Percentiles rank a stretch among this genome's conserved stretches.
Evolutionary conservation across 2,797 vertebrate species (phyloP).

Genomic region (Muscicapa striata): DNA sequence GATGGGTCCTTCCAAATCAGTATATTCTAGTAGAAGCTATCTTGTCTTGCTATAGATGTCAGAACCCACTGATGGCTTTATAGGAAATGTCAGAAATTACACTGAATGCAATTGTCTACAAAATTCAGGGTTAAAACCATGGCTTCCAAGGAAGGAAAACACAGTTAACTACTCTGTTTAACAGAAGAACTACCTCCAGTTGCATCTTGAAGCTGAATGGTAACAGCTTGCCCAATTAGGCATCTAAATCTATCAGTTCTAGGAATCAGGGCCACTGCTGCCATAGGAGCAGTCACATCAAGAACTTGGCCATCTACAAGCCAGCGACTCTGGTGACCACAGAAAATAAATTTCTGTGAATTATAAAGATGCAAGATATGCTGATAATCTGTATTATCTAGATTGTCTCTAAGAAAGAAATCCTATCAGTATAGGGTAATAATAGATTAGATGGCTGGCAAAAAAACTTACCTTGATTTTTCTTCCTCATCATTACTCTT

Average conservation of each 20-base stretch:
- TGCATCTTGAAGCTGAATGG: background rate
- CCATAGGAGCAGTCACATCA: background rate
- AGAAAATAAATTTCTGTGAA: background rate
- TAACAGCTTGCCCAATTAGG: background rate
- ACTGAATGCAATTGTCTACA: background rate
- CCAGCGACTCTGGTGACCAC: background rate
- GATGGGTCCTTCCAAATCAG: background rate
- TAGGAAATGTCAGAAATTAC: background rate
- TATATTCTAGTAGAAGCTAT: background rate
- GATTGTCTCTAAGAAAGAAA: background rate
- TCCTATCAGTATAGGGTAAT: background rate
- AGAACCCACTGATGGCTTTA: background rate
- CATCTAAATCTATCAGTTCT: background rate
- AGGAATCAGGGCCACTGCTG: background rate
- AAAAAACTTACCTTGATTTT: background rate
- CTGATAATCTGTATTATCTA: background rate
- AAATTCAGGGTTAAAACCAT: background rate
- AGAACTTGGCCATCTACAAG: background rate
- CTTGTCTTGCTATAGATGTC: background rate
- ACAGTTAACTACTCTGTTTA: accelerated
- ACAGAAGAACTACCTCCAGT: background rate
- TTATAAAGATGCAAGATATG: background rate
- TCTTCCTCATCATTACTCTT: background rate
- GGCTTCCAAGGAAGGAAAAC: background rate
- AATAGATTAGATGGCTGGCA: background rate